Percentiles rank a stretch among this genome's conserved stretches.
Conservation (phyloP, 1,140 invertebrate species). For the Ostrea edulis region DNA sequence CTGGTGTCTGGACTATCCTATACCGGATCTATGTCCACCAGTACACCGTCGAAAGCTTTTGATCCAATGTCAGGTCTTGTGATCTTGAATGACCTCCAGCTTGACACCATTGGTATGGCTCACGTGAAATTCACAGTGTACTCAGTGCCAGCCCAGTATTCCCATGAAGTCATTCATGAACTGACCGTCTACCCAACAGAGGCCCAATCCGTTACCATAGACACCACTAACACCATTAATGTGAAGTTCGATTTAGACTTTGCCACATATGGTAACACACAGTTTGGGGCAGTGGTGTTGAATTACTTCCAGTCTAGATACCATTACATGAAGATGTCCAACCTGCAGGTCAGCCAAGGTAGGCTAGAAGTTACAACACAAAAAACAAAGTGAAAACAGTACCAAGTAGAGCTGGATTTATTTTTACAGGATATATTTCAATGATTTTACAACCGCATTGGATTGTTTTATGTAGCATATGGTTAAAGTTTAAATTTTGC, state of each 20-base stretch:
- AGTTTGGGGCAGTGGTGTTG: slow-evolving; percentile 45
- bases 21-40: slow-evolving; percentile 46
- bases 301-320: slow-evolving; percentile 10
- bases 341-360: slow-evolving; percentile 41
- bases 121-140: slow-evolving; percentile 53
- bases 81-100: slow-evolving; percentile 55
- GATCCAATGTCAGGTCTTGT: slow-evolving; percentile 56
- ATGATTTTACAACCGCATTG: no score
- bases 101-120: slow-evolving; percentile 58
- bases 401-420: no score
- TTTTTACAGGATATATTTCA: no score
- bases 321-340: slow-evolving; percentile 20
- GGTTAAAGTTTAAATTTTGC: no score
- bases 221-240: slow-evolving; percentile 23
- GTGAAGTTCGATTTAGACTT: slow-evolving; percentile 43
- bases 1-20: slow-evolving; percentile 50
- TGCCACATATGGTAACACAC: slow-evolving; percentile 17
- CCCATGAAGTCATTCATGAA: slow-evolving; percentile 48
- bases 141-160: slow-evolving; percentile 61
- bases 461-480: no score
- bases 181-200: slow-evolving; percentile 45
- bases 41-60: slow-evolving; percentile 53
- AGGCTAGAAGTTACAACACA: not conserved
- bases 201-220: slow-evolving; percentile 11
- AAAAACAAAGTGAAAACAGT: no score